These are phyloP conservation scores for Zaprionus bogoriensis DNA, from an alignment of 2,888 invertebrate species.

Conservation along the genomic window DNA sequence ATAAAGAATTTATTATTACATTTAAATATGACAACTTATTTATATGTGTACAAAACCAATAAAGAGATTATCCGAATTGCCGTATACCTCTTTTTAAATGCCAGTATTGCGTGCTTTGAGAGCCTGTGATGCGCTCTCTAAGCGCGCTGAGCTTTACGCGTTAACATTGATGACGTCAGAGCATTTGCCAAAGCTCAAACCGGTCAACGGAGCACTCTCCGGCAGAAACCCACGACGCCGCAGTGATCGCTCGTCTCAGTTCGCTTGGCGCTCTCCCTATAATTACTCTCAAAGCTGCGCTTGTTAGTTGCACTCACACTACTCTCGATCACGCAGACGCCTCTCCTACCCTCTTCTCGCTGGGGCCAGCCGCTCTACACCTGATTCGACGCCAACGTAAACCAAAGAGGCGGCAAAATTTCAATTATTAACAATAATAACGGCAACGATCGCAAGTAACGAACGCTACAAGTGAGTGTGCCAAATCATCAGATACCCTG, in stretches of 20 bases:
- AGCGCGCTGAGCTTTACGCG: too few relatives aligned
- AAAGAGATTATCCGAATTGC: background rate
- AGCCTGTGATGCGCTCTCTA: too few relatives aligned
- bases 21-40: background rate
- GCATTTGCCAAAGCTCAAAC: background rate
- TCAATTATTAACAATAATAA: background rate
- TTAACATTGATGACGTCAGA: background rate
- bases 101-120: too few relatives aligned
- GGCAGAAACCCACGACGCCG: background rate
- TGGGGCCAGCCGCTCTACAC: too few relatives aligned
- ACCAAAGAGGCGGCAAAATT: background rate
- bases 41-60: conserved; percentile 1
- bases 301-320: background rate
- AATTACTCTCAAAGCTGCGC: background rate
- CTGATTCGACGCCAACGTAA: background rate
- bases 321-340: too few relatives aligned
- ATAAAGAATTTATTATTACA: background rate
- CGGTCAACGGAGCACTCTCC: background rate
- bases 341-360: too few relatives aligned
- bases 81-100: too few relatives aligned
- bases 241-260: background rate
- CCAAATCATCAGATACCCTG: background rate
- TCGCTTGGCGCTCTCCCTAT: background rate
- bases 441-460: background rate
- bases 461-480: background rate